A percentile compares a stretch with the other conserved stretches of the same genome.
Evolutionary conservation across 2,888 invertebrate genomes (phyloP).

Genomic region (Athrips mouffetella): DNA sequence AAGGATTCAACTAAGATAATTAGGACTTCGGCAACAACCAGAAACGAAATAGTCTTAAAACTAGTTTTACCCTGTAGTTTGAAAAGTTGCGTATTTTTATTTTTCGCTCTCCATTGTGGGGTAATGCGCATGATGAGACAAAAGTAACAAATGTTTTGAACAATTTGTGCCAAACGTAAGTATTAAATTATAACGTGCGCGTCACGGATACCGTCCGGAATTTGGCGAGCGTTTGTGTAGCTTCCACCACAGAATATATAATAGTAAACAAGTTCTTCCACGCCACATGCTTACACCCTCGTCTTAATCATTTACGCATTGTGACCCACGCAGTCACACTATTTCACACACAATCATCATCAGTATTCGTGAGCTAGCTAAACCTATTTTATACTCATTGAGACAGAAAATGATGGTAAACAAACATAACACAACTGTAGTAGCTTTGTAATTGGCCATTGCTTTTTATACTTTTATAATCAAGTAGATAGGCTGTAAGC

Average conservation of each 20-base stretch:
- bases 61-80: constrained; percentile 31
- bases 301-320: too few relatives aligned
- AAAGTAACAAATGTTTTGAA: constrained; percentile 21
- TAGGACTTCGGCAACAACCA: too few relatives aligned
- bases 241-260: too few relatives aligned
- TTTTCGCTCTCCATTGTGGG: constrained; percentile 31
- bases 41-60: too few relatives aligned
- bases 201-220: not conserved
- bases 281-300: too few relatives aligned
- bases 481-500: too few relatives aligned
- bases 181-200: too few relatives aligned
- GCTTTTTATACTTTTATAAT: too few relatives aligned
- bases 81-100: constrained; percentile 32
- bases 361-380: not conserved
- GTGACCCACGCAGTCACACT: not conserved
- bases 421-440: not conserved
- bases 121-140: constrained; percentile 21
- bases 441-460: too few relatives aligned
- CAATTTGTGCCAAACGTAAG: constrained; percentile 4
- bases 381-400: not conserved
- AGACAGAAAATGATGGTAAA: not conserved
- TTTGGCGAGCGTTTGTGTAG: not conserved
- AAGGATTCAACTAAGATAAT: too few relatives aligned
- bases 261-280: too few relatives aligned
- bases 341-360: too few relatives aligned